These are phyloP conservation scores for Penelope pileata DNA, from an alignment of 2,113 vertebrate species.

Conservation along the genomic window DNA sequence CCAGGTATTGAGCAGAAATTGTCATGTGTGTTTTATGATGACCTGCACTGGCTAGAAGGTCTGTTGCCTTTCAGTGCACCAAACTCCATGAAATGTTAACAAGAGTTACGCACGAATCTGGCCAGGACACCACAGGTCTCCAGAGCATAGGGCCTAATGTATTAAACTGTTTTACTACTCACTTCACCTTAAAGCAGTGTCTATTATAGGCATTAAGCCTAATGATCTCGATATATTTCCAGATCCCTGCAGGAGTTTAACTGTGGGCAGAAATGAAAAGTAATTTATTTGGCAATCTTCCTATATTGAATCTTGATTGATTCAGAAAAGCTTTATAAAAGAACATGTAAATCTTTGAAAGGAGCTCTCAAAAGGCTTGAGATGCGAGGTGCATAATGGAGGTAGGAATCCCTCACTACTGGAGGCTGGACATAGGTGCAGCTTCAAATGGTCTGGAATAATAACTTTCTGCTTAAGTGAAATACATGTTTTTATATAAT, in stretches of 20 bases:
- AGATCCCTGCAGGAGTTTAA: conserved; percentile 51
- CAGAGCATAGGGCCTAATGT: not conserved
- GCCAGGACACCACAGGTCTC: not conserved
- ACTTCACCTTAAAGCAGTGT: conserved; percentile 20
- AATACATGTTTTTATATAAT: rapidly evolving
- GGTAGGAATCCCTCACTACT: not conserved
- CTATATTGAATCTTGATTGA: conserved; percentile 56
- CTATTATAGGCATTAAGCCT: conserved; percentile 55
- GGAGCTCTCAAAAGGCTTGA: not conserved
- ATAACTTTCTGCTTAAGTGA: not conserved
- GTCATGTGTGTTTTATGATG: not conserved
- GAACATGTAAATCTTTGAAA: conserved; percentile 31
- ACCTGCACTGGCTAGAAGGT: rapidly evolving
- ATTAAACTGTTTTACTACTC: conserved; percentile 21
- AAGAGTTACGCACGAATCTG: not conserved
- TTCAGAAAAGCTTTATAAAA: conserved; percentile 51
- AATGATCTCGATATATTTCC: conserved; percentile 69
- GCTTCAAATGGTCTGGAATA: not conserved
- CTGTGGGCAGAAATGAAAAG: conserved; percentile 61
- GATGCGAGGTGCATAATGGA: not conserved
- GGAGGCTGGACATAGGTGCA: not conserved
- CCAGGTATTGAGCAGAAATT: not conserved
- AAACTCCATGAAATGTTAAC: not conserved
- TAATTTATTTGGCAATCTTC: conserved; percentile 67
- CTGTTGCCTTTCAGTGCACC: not conserved